Evolutionary conservation across 2,888 invertebrate species (phyloP), one percentile per base, ranked within the genome.

Genomic region (Campoletis raptor): DNA sequence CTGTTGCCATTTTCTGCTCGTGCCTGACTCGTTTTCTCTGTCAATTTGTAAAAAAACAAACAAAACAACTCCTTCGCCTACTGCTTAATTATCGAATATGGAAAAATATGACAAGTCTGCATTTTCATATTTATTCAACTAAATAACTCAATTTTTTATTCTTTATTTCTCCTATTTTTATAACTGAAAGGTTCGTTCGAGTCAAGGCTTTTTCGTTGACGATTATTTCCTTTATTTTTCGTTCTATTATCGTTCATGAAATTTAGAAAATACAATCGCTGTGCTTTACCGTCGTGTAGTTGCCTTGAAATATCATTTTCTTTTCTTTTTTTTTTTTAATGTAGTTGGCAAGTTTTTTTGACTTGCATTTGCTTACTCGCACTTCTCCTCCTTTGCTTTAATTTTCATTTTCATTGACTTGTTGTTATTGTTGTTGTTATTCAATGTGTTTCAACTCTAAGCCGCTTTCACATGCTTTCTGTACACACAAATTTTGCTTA

Each of bases 1-100:
- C 85, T 87, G 85, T 89, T 74, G 67, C 72, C 86, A 30, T 61
- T 81, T 80, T 85, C 42, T 80, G 64, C 81, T 88, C 82, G 80
- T 88, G 79, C 77, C 74, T 88, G 64, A 69, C 52, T 78, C 81
- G 52, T 77, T 40, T 69, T 57, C 21, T 67, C 42, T 76, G 3
- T 40, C 66, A 42, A n/a, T 73, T 64, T 12, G 45, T 52, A 7
- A 52, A 36, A 66, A 45, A 15, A n/a, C n/a, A n/a, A n/a, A n/a
- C n/a, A n/a, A 61, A 9, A 21, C 6, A 10, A 24, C 12, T 61
- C 10, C 1, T 61, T 30, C 12, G 48, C 18, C 30, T 12, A 54
- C 48, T 21, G 37, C 40, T 24, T 21, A 57, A 21, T 61, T 45
- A 21, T 48, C 42, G 54, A 69, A 54, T 57, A 42, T 18, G 21